Conservation (phyloP, 37 sponge, comb jelly and placozoan genomes). For the Halichondria panicea region DNA sequence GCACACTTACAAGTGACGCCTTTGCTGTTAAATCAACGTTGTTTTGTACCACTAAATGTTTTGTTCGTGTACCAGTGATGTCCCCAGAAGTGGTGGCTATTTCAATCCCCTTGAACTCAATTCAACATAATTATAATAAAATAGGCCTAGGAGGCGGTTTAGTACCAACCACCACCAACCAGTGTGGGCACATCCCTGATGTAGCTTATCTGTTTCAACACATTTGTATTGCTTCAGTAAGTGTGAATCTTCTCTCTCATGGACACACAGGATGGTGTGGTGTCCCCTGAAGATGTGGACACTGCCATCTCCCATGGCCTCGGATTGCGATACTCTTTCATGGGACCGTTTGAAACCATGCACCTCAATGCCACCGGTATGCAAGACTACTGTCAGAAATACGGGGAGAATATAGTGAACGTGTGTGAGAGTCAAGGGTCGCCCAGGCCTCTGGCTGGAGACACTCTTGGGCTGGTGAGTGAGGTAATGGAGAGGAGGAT, state of each 20-base stretch:
- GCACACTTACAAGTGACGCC: no score
- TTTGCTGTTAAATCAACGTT: no score
- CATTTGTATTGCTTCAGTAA: no score
- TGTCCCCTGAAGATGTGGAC: constrained; percentile 93
- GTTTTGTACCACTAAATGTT: no score
- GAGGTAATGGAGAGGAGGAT: constrained; percentile 45
- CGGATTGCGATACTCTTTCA: constrained; percentile 86
- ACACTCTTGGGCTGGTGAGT: constrained; percentile 56
- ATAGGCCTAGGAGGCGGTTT: no score
- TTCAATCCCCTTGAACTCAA: no score
- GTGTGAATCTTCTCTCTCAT: background rate
- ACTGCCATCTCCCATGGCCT: constrained; percentile 87
- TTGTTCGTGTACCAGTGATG: no score
- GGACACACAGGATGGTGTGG: constrained; percentile 81
- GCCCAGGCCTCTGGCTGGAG: constrained; percentile 67
- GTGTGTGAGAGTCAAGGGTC: constrained; percentile 69
- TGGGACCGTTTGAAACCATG: constrained; percentile 92
- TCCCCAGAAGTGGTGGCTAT: no score
- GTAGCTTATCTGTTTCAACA: no score
- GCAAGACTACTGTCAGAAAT: constrained; percentile 87
- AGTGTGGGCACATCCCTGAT: no score
- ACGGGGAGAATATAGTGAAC: constrained; percentile 79
- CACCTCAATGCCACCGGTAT: constrained; percentile 94
- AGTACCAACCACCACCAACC: no score
- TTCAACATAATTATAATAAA: no score